Percentiles rank a stretch among this genome's conserved stretches.
Evolutionary conservation across 2,113 vertebrate genomes (phyloP).

Genomic region (Delphinapterus leucas): DNA sequence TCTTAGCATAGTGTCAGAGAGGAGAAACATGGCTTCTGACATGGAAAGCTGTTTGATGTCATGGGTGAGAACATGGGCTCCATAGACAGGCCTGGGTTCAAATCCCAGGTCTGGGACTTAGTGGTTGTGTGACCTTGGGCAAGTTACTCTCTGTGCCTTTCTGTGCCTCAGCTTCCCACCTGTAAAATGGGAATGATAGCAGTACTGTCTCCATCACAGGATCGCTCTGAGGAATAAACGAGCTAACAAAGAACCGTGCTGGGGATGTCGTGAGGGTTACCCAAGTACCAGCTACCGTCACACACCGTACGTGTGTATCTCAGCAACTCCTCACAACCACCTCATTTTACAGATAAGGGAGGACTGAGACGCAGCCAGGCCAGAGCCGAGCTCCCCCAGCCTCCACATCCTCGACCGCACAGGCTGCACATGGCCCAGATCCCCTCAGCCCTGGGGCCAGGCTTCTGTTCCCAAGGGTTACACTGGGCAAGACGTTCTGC

Average conservation of each 20-base stretch:
- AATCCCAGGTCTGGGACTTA: not conserved
- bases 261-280: not conserved
- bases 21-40: not conserved
- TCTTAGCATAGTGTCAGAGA: not conserved
- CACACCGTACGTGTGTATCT: fast-evolving
- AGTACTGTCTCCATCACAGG: fast-evolving
- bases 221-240: not conserved
- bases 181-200: not conserved
- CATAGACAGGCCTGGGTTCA: not conserved
- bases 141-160: not conserved
- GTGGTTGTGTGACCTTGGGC: not conserved
- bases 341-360: not conserved
- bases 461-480: not conserved
- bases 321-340: not conserved
- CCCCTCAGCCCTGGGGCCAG: not conserved
- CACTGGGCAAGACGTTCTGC: not conserved
- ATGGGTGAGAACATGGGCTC: not conserved
- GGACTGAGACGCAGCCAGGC: not conserved
- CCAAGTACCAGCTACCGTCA: not conserved
- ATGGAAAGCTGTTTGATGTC: not conserved
- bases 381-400: not conserved
- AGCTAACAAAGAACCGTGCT: not conserved
- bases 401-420: not conserved
- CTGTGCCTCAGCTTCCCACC: not conserved
- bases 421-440: not conserved